Evolutionary conservation across 2,113 vertebrate species (phyloP), one percentile per base, ranked within the genome.

Genomic region (Lynx canadensis): DNA sequence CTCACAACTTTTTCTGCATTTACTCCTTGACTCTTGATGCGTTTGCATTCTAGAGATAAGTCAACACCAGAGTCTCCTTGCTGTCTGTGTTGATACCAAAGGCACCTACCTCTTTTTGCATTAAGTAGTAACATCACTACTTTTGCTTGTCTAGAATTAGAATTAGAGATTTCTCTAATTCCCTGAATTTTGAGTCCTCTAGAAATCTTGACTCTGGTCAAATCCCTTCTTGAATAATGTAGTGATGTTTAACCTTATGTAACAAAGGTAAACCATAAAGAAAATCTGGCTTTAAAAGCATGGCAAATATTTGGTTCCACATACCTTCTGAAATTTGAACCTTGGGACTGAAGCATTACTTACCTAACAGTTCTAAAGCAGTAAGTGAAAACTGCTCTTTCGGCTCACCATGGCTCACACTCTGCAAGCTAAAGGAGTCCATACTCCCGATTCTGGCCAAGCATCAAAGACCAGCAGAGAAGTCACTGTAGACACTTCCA

Each of bases 191-290:
- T 50, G 31, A 78, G 55, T 57, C 36, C 23, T 89, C 33, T 76
- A 29, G 33, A 60, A 93, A 69, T 65, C 83, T 88, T 96, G 14
- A 85, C 23, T 85, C 94, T 41, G 38, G 50, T 95, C 38, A 94
- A 33, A 90, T 45, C 14, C 29, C 19, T 95, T 85, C 33, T 86
- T 95, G 83, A 79, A 78, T 74, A 83, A 60, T 81, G 7, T 57
- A 6, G 0, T 89, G 50, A 66, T 97, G 16, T 52, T 79, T 60
- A 91, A 88, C 23, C 41, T 48, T 55, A 94, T 36, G 36, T 90
- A 65, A 25, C 29, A 71, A 81, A 86, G 33, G 52, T 19, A 92
- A 80, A 65, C 25, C 29, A 80, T 27, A 88, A n/a, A 92, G 69
- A 92, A 97, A 76, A 81, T 80, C 6, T 74, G 13, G 8, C 12